phyloP scores from a whole-genome alignment of 2,797 vertebrate species.

The Darevskia mixta region DNA sequence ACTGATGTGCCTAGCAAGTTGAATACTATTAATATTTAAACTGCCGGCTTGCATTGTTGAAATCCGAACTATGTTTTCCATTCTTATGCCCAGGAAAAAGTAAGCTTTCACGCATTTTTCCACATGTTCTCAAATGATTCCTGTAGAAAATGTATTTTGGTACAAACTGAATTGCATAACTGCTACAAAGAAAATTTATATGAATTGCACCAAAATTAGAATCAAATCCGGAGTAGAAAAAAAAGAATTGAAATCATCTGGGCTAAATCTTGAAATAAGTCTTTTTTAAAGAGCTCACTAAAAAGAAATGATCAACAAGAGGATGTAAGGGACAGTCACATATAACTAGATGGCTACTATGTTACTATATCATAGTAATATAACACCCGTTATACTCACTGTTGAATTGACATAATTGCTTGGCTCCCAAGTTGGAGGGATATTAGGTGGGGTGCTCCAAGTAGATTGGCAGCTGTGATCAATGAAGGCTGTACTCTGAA shows the following conservation, averaged over 20 bases:
- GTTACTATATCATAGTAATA: rapidly evolving
- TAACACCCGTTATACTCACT: conserved; percentile 68
- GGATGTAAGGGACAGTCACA: background rate
- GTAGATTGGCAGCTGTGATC: conserved; percentile 77
- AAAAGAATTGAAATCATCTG: background rate
- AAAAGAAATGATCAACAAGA: background rate
- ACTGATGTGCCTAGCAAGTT: background rate
- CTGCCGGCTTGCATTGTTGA: background rate
- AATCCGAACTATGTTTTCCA: conserved; percentile 37
- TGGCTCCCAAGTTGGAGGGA: conserved; percentile 87
- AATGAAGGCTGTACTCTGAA: conserved; percentile 80
- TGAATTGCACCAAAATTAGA: background rate
- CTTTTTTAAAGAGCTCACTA: background rate
- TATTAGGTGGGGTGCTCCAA: conserved; percentile 74
- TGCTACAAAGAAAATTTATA: background rate
- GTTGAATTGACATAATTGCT: conserved; percentile 83
- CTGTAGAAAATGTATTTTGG: conserved; percentile 5
- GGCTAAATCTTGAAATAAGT: background rate
- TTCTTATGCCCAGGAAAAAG: background rate
- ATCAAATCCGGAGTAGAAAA: background rate
- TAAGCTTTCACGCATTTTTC: conserved; percentile 32
- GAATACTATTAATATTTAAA: background rate
- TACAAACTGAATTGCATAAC: background rate
- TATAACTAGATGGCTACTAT: background rate
- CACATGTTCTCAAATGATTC: conserved; percentile 11